Conservation (phyloP, 92 coral and sea anemone genomes). For the Zoanthus sociatus region DNA sequence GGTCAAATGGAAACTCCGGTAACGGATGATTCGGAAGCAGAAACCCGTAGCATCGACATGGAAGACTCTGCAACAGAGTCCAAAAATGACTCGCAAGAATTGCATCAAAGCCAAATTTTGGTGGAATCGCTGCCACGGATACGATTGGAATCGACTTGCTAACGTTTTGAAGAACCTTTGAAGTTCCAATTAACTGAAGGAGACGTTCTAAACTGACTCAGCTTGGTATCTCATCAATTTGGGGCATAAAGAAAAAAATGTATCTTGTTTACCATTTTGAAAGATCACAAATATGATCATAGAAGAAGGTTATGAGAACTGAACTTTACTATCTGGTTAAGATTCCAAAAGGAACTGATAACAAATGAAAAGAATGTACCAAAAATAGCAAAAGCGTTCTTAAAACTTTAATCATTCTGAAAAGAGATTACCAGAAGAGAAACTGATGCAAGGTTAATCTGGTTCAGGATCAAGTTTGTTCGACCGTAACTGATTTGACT, state of each 20-base stretch:
- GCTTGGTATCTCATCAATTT: background rate
- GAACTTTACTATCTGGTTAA: background rate
- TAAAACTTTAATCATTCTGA: background rate
- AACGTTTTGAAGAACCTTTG: background rate
- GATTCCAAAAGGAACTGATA: background rate
- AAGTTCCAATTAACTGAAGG: background rate
- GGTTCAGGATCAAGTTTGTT: background rate
- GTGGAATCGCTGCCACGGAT: constrained; percentile 21
- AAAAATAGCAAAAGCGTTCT: background rate
- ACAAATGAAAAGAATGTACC: background rate
- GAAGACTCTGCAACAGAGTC: constrained; percentile 43
- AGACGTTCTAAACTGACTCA: background rate
- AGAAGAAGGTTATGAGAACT: background rate
- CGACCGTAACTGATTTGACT: too few relatives aligned
- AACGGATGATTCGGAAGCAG: constrained; percentile 80
- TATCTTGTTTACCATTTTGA: too few relatives aligned
- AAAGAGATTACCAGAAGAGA: background rate
- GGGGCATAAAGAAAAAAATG: background rate
- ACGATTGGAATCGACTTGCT: constrained; percentile 36
- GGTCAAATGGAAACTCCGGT: constrained; percentile 83
- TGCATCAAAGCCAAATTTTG: constrained; percentile 15
- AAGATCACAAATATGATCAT: background rate
- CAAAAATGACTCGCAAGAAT: constrained; percentile 8
- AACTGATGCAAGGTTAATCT: background rate
- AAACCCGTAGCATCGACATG: constrained; percentile 42